Evolutionary conservation across 2,888 invertebrate genomes (phyloP).

Genomic region (Podabrus alpinus): DNA sequence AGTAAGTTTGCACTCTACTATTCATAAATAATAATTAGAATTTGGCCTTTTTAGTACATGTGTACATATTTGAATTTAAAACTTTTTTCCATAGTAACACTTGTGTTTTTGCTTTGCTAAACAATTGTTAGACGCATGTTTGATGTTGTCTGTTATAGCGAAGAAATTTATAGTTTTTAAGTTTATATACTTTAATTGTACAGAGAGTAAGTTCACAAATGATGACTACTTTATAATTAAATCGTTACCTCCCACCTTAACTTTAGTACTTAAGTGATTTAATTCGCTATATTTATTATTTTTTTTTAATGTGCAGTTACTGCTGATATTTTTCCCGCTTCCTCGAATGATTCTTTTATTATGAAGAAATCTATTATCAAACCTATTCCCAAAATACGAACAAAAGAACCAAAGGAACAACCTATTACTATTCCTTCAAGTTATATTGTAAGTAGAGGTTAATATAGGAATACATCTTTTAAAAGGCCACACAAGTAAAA

Average conservation of each 20-base stretch:
- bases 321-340: conserved; percentile 43
- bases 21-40: neutral
- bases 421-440: conserved; percentile 39
- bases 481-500: neutral
- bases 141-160: neutral
- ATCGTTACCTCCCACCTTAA: neutral
- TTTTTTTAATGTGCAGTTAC: conserved; percentile 30
- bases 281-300: neutral
- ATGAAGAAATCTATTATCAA: conserved; percentile 51
- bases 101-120: neutral
- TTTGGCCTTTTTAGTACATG: neutral
- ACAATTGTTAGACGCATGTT: neutral
- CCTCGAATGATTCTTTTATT: conserved; percentile 45
- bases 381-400: conserved; percentile 50
- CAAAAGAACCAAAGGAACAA: conserved; percentile 49
- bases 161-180: neutral
- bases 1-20: no score
- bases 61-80: no score
- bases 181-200: neutral
- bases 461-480: conserved; percentile 3
- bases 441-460: conserved; percentile 43
- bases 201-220: neutral
- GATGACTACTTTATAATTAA: neutral
- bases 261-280: neutral
- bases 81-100: neutral